Evolutionary conservation across 2,888 invertebrate species (phyloP).

Genomic region (Hyles lineata): DNA sequence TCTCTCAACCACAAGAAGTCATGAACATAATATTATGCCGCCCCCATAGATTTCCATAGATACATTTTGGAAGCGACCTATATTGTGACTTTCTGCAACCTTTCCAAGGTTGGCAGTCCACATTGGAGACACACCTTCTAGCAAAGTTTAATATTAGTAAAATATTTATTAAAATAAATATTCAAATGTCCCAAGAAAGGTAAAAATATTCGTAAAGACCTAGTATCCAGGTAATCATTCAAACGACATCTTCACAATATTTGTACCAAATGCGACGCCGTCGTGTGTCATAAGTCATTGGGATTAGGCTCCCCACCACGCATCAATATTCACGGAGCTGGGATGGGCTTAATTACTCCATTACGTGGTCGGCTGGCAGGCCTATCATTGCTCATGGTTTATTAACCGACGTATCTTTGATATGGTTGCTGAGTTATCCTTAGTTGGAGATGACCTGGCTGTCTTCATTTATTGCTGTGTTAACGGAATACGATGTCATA

Average conservation of each 20-base stretch:
- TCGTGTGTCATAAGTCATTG: conserved; percentile 10
- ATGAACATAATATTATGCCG: no score
- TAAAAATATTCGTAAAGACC: not conserved
- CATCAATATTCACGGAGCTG: conserved; percentile 13
- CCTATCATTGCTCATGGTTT: conserved; percentile 18
- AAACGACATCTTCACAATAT: not conserved
- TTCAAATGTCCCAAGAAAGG: not conserved
- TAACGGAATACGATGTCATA: no score
- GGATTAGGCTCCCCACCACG: conserved; percentile 12
- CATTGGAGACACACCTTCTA: no score
- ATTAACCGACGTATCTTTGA: conserved; percentile 5
- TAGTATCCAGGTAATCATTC: not conserved
- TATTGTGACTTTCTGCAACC: no score
- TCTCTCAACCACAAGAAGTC: no score
- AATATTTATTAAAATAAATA: not conserved
- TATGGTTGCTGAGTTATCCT: not conserved
- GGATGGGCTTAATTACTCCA: conserved; percentile 23
- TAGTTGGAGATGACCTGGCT: not conserved
- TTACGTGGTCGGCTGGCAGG: conserved; percentile 19
- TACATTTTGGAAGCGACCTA: no score
- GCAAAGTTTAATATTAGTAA: no score
- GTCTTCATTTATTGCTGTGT: no score
- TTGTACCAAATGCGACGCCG: conserved; percentile 32
- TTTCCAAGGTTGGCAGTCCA: no score
- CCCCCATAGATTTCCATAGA: no score